Evolutionary conservation across 2,113 vertebrate genomes (phyloP).

Genomic region (Cariama cristata): DNA sequence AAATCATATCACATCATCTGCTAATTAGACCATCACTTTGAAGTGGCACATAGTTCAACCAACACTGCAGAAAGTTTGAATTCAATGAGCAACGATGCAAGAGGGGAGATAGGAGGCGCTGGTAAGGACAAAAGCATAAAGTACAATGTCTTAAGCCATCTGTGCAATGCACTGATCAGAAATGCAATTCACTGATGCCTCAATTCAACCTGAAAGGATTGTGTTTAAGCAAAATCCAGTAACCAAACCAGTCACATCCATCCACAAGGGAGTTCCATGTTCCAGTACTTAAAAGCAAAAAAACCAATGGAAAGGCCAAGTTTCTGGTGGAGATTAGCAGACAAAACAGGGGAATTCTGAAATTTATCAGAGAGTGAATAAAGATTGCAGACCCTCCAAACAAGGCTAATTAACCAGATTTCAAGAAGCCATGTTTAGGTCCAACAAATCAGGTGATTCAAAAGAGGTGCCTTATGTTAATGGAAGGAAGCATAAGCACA

Average conservation of each 20-base stretch:
- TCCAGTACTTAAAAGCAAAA: background rate
- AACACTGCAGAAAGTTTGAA: background rate
- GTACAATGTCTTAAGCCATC: background rate
- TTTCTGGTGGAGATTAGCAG: background rate
- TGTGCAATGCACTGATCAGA: background rate
- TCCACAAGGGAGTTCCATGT: background rate
- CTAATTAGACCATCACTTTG: background rate
- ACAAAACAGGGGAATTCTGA: background rate
- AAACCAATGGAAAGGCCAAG: background rate
- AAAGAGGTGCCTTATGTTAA: background rate
- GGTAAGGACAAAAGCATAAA: background rate
- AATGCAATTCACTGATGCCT: background rate
- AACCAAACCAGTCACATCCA: background rate
- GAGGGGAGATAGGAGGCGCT: background rate
- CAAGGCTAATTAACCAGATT: background rate
- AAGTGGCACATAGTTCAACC: background rate
- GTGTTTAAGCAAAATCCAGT: background rate
- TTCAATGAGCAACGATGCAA: background rate
- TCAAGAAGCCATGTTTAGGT: background rate
- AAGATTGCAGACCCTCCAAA: background rate
- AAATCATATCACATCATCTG: background rate
- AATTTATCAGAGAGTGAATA: background rate
- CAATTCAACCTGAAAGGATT: background rate
- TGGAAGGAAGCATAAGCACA: background rate
- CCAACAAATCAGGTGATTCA: background rate